Conservation (phyloP, 53 echinoderm and acorn worm species). For the Paracentrotus lividus region DNA sequence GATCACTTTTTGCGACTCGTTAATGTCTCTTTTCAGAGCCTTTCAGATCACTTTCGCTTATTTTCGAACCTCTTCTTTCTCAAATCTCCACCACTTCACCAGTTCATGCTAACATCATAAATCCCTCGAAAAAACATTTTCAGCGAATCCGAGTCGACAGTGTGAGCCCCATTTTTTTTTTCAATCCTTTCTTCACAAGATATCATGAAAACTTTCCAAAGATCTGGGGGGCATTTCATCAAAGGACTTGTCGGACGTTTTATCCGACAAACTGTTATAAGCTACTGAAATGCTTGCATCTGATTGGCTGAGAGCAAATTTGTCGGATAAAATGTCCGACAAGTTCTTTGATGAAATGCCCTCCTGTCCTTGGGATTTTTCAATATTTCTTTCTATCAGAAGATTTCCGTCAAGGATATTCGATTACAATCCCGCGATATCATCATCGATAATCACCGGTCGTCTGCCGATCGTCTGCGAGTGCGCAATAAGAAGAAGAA, state of each 20-base stretch:
- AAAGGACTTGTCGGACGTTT: no score
- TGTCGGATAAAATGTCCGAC: no score
- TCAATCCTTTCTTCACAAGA: constrained; percentile 2
- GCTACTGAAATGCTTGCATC: no score
- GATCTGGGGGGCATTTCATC: no score
- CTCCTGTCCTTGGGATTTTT: constrained; percentile 58
- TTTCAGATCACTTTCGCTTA: constrained; percentile 31
- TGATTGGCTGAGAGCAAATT: no score
- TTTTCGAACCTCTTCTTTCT: constrained; percentile 40
- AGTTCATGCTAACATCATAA: constrained; percentile 50
- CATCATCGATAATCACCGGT: constrained; percentile 65
- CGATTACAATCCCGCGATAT: constrained; percentile 60
- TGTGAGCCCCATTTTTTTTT: constrained; percentile 23
- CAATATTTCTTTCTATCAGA: constrained; percentile 52
- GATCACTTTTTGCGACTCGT: constrained; percentile 41
- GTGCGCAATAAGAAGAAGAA: constrained; percentile 24
- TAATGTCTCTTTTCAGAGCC: constrained; percentile 54
- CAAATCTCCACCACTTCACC: constrained; percentile 30
- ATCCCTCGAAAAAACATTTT: constrained; percentile 66
- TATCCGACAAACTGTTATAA: no score
- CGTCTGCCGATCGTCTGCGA: constrained; percentile 58
- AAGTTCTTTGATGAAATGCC: no score
- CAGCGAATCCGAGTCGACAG: constrained; percentile 28
- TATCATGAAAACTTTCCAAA: constrained; percentile 60
- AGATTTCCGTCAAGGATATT: constrained; percentile 71